These are phyloP conservation scores for Ammodytes dubius DNA, from an alignment of 2,113 vertebrate species.

Conservation along the genomic window DNA sequence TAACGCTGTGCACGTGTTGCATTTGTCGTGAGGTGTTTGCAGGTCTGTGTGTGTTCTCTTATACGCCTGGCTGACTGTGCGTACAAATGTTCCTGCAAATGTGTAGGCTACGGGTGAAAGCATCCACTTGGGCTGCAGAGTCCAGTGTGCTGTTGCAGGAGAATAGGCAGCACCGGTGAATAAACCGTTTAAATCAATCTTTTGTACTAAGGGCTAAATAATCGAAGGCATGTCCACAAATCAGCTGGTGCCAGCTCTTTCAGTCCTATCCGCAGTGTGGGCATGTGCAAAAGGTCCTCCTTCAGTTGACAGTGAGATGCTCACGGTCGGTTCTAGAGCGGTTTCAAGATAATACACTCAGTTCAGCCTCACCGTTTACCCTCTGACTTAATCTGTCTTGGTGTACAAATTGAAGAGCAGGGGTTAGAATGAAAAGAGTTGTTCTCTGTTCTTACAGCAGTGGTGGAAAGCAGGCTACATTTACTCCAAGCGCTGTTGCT, in stretches of 20 bases:
- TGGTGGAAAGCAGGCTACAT: constrained; percentile 12
- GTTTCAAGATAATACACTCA: constrained; percentile 32
- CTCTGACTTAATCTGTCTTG: constrained; percentile 50
- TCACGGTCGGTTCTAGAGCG: constrained; percentile 18
- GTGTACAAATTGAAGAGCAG: constrained; percentile 31
- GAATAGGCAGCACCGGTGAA: constrained; percentile 2
- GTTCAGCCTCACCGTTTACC: constrained; percentile 40
- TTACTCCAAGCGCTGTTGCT: not conserved
- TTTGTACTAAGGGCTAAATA: constrained; percentile 33
- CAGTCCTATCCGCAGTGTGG: not conserved
- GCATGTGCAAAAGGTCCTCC: constrained; percentile 38
- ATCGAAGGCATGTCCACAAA: constrained; percentile 44
- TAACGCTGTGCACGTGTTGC: not conserved
- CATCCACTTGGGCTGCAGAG: constrained; percentile 37
- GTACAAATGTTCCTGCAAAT: constrained; percentile 18
- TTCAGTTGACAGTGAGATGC: constrained; percentile 23
- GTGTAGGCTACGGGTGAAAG: constrained; percentile 26
- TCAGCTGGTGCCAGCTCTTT: not conserved
- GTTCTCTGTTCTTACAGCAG: constrained; percentile 20
- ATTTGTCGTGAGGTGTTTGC: not conserved
- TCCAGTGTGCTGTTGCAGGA: constrained; percentile 49
- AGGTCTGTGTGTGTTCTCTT: constrained; percentile 30
- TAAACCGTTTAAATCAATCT: constrained; percentile 57
- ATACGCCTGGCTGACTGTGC: constrained; percentile 7
- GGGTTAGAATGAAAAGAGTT: not conserved